Evolutionary conservation across 2,113 vertebrate genomes (phyloP).

Genomic region (Cyprinus carpio): DNA sequence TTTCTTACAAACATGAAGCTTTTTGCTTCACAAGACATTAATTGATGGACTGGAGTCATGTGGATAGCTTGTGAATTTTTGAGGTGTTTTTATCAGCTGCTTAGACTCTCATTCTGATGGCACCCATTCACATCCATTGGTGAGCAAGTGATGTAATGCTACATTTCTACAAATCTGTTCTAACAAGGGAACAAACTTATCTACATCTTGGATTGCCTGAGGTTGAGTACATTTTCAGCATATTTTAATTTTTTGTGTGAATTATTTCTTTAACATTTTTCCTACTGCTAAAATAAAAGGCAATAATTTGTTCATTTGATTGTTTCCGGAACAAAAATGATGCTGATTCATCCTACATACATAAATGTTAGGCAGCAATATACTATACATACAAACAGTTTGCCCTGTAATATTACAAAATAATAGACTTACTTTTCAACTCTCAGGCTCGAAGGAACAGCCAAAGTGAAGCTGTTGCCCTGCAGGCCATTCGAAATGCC

Average conservation of each 20-base stretch:
- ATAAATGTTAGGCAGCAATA: background rate
- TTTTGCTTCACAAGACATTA: background rate
- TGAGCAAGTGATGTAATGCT: background rate
- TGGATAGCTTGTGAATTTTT: background rate
- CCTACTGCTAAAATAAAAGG: background rate
- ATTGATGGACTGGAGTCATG: background rate
- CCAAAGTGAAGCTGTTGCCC: conserved; percentile 93
- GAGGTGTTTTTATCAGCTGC: background rate
- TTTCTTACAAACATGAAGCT: background rate
- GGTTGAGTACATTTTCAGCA: background rate
- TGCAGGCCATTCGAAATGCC: conserved; percentile 92
- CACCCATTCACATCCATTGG: background rate
- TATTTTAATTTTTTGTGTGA: background rate
- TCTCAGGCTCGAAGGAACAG: conserved; percentile 87
- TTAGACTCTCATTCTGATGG: background rate
- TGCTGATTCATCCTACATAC: background rate
- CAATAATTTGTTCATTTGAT: background rate
- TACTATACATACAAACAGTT: background rate
- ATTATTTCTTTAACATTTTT: background rate
- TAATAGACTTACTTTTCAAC: background rate
- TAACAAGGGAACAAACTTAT: background rate
- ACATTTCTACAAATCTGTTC: background rate
- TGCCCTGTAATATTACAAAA: background rate
- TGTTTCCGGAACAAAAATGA: background rate
- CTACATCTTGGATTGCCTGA: background rate